Evolutionary conservation across 1,140 invertebrate species (phyloP), one percentile per base, ranked within the genome.

Genomic region (Chrysopa pallens): DNA sequence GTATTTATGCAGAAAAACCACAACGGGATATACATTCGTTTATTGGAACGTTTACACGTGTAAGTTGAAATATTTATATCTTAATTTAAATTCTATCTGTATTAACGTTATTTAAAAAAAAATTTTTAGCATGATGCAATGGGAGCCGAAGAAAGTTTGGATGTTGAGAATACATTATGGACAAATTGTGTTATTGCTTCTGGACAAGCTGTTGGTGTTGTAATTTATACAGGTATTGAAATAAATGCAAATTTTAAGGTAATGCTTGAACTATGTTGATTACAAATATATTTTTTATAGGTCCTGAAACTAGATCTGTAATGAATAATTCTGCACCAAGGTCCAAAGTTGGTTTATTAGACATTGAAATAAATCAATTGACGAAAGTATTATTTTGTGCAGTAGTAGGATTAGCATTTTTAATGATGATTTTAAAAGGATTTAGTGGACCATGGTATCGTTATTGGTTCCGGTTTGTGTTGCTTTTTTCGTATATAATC

Each of bases 401-500:
- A 38, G 92, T 98, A 0, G 67, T 98, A 37, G 76, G 87, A 35
- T 68, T 97, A 1, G 84, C 92, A 0, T 66, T 96, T 38, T 79
- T 97, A 6, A 92, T 99, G 84, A 95, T 98, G 69, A 78, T 78
- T 46, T 64, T 97, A 23, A 96, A 97, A 72, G 87, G 88, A 17
- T 98, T 96, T 61, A 79, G 73, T 46, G 93, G 92, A 0, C 88
- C 87, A 1, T 99, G 96, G 96, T 96, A 93, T 59, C 66, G 83
- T 44, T 98, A 98, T 59, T 76, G 95, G 67, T 95, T 98, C 63
- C 70, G 95, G 54, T 99, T 98, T 59, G 78, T 98, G 42, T 69
- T 98, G 7, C 72, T 99, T 1, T 98, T 99, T 65, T 98, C 94
- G 0, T 98, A 98, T 63, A 98, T 99, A 44, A 98, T 99, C 58